A percentile compares a stretch with the other conserved stretches of the same genome.
phyloP scores from a whole-genome alignment of 2,797 vertebrate species.

The Acropternis orthonyx region DNA sequence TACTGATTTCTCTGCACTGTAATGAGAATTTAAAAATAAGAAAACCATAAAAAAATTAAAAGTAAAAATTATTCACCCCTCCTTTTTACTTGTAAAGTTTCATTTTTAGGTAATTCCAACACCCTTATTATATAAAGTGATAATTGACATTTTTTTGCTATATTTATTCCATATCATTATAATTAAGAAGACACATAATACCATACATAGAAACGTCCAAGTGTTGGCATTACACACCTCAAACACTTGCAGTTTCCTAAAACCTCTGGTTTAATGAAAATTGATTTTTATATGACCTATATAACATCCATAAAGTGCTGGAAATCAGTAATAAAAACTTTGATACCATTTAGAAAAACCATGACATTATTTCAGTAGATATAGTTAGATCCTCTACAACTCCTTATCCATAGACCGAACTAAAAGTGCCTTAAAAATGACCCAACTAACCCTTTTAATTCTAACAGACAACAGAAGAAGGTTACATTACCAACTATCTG shows the following conservation, averaged over 20 bases:
- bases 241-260: not conserved
- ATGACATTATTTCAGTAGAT: not conserved
- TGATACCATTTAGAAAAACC: not conserved
- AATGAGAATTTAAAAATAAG: constrained; percentile 70
- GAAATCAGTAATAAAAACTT: not conserved
- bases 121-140: constrained; percentile 38
- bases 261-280: not conserved
- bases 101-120: constrained; percentile 40
- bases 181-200: constrained; percentile 54
- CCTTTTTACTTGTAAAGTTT: constrained; percentile 52
- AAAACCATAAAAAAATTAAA: constrained; percentile 60
- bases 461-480: not conserved
- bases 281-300: not conserved
- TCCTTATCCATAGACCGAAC: not conserved
- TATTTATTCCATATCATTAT: constrained; percentile 58
- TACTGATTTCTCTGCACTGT: constrained; percentile 58
- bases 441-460: not conserved
- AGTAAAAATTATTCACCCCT: constrained; percentile 47
- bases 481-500: not conserved
- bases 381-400: not conserved
- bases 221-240: not conserved
- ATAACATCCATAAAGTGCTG: not conserved
- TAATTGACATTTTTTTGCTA: constrained; percentile 54
- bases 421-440: not conserved
- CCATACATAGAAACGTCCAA: constrained; percentile 20